Conservation (phyloP, 2,888 invertebrate species). For the Conchocele bisecta region DNA sequence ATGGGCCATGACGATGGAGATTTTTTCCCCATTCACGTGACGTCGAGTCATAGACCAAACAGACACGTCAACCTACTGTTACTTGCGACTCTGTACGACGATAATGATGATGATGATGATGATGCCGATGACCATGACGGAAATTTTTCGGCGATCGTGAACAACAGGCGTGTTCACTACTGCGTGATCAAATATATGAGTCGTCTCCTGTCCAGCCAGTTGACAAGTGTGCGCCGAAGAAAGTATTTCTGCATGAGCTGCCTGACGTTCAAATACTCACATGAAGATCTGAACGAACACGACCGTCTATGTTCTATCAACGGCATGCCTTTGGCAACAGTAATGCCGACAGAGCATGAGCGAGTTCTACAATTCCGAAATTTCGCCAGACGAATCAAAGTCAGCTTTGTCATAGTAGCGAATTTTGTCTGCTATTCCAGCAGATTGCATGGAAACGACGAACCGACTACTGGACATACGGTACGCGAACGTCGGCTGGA, state of each 20-base stretch:
- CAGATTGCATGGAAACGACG: neutral
- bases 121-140: neutral
- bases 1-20: neutral
- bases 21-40: neutral
- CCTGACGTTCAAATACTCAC: conserved; percentile 7
- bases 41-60: neutral
- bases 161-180: neutral
- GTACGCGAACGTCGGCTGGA: neutral
- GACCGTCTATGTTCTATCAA: neutral
- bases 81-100: neutral
- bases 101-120: neutral
- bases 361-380: conserved; percentile 11
- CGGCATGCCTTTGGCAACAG: neutral
- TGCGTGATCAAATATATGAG: conserved; percentile 9
- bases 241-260: conserved; percentile 6
- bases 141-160: neutral
- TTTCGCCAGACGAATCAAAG: conserved; percentile 1
- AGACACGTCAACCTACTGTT: conserved; percentile 2
- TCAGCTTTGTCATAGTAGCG: conserved; percentile 12
- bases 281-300: conserved; percentile 4
- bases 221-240: neutral
- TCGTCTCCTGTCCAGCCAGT: neutral
- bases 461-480: neutral
- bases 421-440: neutral
- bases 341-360: neutral